Evolutionary conservation across 2,888 invertebrate genomes (phyloP).

Genomic region (Parnassius orleans): DNA sequence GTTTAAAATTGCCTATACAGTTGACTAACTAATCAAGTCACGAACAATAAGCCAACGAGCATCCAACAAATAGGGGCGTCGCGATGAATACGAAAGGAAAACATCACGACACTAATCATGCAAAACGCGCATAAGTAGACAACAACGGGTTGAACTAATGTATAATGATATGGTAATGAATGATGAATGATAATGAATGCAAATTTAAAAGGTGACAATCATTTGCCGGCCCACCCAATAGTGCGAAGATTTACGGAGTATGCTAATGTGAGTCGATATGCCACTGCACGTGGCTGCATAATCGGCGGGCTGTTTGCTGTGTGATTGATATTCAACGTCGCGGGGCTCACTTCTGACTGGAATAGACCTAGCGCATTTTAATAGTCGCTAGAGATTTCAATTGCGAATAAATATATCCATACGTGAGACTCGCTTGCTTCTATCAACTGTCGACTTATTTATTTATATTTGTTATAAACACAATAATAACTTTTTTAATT

Average conservation of each 20-base stretch:
- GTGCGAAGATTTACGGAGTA: conserved; percentile 58
- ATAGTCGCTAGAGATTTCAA: conserved; percentile 22
- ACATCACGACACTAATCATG: conserved; percentile 64
- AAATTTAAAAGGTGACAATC: conserved; percentile 78
- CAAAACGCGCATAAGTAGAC: conserved; percentile 59
- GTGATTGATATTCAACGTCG: conserved; percentile 60
- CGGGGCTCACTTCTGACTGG: conserved; percentile 38
- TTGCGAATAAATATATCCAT: conserved; percentile 25
- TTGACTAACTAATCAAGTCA: conserved; percentile 35
- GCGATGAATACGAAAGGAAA: conserved; percentile 55
- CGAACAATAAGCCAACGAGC: conserved; percentile 40
- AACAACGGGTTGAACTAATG: conserved; percentile 45
- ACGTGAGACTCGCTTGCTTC: conserved; percentile 10
- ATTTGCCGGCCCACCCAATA: conserved; percentile 71
- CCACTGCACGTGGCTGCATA: conserved; percentile 68
- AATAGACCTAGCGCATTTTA: conserved; percentile 31
- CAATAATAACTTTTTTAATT: too few species aligned
- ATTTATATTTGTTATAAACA: too few species aligned
- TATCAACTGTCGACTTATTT: background rate
- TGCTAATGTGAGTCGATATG: conserved; percentile 65
- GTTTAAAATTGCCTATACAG: conserved; percentile 30
- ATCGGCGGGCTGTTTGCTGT: conserved; percentile 52
- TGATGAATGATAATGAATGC: conserved; percentile 67
- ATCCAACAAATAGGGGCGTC: conserved; percentile 45
- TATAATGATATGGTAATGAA: conserved; percentile 44